Evolutionary conservation across 2,888 invertebrate genomes (phyloP).

Genomic region (Leptinotarsa rubiginosa): DNA sequence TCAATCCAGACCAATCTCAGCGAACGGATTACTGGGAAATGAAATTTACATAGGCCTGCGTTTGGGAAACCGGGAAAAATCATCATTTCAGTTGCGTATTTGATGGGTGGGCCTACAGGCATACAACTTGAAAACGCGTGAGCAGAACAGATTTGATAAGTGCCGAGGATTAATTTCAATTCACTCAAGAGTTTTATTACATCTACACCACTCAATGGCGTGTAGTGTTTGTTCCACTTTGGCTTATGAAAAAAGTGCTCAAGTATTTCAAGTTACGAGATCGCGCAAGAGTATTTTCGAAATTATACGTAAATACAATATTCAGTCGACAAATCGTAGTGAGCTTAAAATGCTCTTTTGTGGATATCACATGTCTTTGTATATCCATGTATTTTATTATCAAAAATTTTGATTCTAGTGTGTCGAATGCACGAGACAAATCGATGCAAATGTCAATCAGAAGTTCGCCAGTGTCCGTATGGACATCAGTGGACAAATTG

Average conservation of each 20-base stretch:
- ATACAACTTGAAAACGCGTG: constrained; percentile 13
- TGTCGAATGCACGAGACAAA: no score
- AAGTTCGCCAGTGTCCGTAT: no score
- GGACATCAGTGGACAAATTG: no score
- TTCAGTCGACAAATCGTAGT: no score
- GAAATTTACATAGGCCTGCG: constrained; percentile 76
- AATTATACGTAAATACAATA: no score
- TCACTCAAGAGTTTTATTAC: constrained; percentile 12
- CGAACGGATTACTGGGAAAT: constrained; percentile 78
- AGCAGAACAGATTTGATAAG: constrained; percentile 1
- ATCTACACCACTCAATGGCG: constrained; percentile 1
- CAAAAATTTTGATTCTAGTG: no score
- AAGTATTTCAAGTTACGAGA: background rate
- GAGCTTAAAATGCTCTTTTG: no score
- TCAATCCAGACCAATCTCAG: constrained; percentile 78
- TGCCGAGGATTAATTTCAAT: constrained; percentile 11
- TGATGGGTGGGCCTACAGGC: constrained; percentile 15
- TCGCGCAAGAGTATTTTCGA: no score
- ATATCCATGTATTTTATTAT: no score
- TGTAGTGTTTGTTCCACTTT: background rate
- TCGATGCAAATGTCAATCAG: no score
- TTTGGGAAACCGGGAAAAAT: constrained; percentile 47
- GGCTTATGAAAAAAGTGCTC: background rate
- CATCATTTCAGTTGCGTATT: constrained; percentile 37
- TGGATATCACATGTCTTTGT: no score